Evolutionary conservation across 2,888 invertebrate genomes (phyloP).

Genomic region (Griposia aprilina): DNA sequence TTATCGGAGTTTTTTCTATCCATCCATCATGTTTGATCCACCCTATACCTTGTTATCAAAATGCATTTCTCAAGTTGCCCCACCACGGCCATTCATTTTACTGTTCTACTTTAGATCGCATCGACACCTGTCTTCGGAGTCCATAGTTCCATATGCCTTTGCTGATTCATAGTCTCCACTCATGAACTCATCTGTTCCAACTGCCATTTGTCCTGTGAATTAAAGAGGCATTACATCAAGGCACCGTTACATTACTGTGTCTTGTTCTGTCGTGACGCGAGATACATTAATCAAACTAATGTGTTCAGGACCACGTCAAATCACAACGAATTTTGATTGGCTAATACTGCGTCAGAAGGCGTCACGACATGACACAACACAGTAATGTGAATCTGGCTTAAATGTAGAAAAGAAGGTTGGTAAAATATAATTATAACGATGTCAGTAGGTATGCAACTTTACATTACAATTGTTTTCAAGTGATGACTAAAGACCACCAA

Average conservation of each 20-base stretch:
- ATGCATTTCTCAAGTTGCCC: slow-evolving; percentile 23
- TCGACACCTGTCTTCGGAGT: slow-evolving; percentile 21
- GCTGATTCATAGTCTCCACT: neutral
- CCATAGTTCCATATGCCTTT: neutral
- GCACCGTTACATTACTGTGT: no score
- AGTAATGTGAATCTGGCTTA: no score
- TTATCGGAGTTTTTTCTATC: slow-evolving; percentile 27
- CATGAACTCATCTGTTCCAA: neutral
- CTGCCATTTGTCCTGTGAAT: neutral
- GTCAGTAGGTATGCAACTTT: neutral
- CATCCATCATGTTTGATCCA: slow-evolving; percentile 48
- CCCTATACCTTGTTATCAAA: slow-evolving; percentile 15
- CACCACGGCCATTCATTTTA: neutral
- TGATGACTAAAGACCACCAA: slow-evolving; percentile 23
- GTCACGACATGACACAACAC: no score
- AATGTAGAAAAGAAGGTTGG: neutral
- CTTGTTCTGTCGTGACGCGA: no score
- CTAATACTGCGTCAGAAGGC: no score
- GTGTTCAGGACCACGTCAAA: no score
- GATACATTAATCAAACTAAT: no score
- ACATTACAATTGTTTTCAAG: slow-evolving; percentile 3
- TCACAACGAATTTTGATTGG: no score
- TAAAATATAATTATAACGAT: neutral
- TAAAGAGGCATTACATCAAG: neutral
- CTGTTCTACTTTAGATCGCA: neutral